Evolutionary conservation across 1,140 invertebrate genomes (phyloP), one percentile per base, ranked within the genome.

Genomic region (Diuraphis noxia): DNA sequence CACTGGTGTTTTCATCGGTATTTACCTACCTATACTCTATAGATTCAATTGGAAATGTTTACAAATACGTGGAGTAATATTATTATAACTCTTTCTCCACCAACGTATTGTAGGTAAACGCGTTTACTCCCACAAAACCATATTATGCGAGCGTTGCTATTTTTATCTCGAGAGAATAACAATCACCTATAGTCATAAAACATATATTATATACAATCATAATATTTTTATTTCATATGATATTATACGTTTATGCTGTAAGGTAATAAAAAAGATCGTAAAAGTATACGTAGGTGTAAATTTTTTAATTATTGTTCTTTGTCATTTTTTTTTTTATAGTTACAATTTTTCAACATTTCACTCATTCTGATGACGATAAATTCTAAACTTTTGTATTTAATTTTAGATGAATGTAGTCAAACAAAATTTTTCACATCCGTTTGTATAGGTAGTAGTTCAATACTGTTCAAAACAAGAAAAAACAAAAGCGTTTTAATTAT

Each of bases 331-430:
- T 46, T 30, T 72, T 72, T 72, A 72, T n/a, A 72, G 5, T 72
- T 34, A 13, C 10, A n/a, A n/a, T n/a, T 72, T n/a, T 17, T 72
- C 13, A 10, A n/a, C n/a, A 63, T 63, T 56, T 63, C 30, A 63
- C 9, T 13, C 30, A 25, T 3, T n/a, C 56, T 34, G 13, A 41
- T 41, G 13, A 84, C 4, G n/a, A 84, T 41, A 84, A 84, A 41
- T 30, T 41, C 38, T 40, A 84, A 84, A 40, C 25, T 84, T 84
- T 84, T 84, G 43, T 84, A 84, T 84, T 84, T 84, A 41, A n/a
- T 25, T 84, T 84, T 84, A 41, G 25, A 41, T 43, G 0, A 84
- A 84, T 41, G 25, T 84, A 30, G 1, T 30, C n/a, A 41, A 10
- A 41, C 30, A 40, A 84, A 56, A n/a, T 30, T 84, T 84, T 84